Evolutionary conservation across 2,797 vertebrate species (phyloP), one percentile per base, ranked within the genome.

Genomic region (Orientallactaga sibirica): DNA sequence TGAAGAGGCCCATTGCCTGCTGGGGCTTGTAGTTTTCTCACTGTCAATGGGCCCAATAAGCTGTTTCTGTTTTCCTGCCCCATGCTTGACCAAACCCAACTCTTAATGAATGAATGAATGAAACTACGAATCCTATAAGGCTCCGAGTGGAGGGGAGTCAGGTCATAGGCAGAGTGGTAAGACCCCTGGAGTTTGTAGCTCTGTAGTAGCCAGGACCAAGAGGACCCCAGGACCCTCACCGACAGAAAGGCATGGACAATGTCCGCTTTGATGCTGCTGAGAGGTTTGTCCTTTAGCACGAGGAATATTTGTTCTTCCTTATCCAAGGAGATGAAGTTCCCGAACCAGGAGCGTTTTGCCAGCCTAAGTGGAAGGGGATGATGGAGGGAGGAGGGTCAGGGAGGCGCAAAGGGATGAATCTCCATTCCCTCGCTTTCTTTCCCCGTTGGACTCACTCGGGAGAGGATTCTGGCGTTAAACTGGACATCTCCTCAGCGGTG

Each of bases 261-360:
- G 98, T 99, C 99, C 0, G 99, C 99, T 98, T 99, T 99, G 98
- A 99, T 99, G 77, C 99, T 99, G 98, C 99, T 99, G 97, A 99
- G 98, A 33, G 99, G 99, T 97, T 99, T 99, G 98, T 99, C 99
- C 98, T 99, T 98, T 96, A 99, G 99, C 98, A 99, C 99, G 90
- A 99, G 98, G 84, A 99, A 99, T 97, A 99, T 99, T 97, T 99
- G 99, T 96, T 99, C 99, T 97, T 99, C 99, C 97, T 99, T 99
- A 97, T 99, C 99, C 98, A 99, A 96, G 96, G 99, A 99, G 95
- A 99, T 99, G 97, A 99, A 99, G 98, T 99, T 99, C 92, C 99
- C 99, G 83, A 99, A 99, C 99, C 99, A 99, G 11, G 99, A 99
- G 95, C 99, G 99, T 98, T 99, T 99, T 22, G 99, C 99, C 97